phyloP scores from a whole-genome alignment of 2,113 vertebrate genomes.

The Potamarius usumacintae region DNA sequence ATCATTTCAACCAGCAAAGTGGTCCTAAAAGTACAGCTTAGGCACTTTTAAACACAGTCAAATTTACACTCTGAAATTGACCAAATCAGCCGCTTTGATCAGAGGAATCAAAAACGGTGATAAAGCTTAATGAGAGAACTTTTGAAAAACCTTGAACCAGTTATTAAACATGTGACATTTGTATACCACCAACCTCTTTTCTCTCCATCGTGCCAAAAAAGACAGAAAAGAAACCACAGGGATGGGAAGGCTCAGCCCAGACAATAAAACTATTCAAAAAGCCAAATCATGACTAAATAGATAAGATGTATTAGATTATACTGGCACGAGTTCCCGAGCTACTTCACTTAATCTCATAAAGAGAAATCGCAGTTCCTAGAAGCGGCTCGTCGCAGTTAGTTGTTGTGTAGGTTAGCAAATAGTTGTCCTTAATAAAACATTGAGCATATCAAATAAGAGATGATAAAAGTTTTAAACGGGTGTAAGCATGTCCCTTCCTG shows the following conservation, averaged over 20 bases:
- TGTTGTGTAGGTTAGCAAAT: not conserved
- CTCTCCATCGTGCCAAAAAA: no score
- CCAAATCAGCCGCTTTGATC: not conserved
- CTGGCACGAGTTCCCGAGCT: not conserved
- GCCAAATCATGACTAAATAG: not conserved
- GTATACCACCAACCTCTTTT: no score
- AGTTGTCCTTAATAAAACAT: not conserved
- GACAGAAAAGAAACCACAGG: not conserved
- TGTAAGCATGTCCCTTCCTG: not conserved
- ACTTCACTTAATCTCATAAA: not conserved
- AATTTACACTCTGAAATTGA: not conserved
- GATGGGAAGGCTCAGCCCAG: not conserved
- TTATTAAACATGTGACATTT: not conserved
- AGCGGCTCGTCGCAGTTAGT: not conserved
- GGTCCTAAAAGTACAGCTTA: not conserved
- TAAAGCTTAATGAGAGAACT: no score
- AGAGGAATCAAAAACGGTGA: not conserved
- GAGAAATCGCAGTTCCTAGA: not conserved
- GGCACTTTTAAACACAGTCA: no score
- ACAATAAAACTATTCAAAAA: constrained; percentile 23
- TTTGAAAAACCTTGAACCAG: not conserved
- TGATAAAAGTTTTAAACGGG: not conserved
- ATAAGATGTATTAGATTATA: constrained; percentile 3
- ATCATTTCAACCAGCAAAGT: not conserved
- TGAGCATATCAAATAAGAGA: not conserved